Percentiles rank a stretch among this genome's conserved stretches.
Evolutionary conservation across 2,797 vertebrate genomes (phyloP).

Genomic region (Danio kyathit): DNA sequence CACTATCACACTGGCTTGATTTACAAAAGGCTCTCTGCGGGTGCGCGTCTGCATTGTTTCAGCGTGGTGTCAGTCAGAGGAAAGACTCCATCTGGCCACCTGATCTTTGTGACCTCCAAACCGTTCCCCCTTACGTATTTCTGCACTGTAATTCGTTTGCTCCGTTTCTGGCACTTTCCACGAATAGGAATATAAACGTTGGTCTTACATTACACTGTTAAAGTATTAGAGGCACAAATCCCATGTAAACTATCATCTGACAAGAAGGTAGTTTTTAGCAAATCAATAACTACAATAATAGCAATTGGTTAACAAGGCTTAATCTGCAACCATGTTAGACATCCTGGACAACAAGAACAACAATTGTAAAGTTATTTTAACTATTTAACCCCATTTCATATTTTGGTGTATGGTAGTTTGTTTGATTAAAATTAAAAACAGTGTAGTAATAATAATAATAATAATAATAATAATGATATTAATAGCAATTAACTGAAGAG

Average conservation of each 20-base stretch:
- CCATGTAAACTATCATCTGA: conserved; percentile 20
- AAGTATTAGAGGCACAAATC: conserved; percentile 34
- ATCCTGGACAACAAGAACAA: not conserved
- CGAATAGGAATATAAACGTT: not conserved
- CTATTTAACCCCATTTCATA: too few species aligned
- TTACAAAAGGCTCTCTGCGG: conserved; percentile 27
- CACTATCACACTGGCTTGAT: conserved; percentile 21
- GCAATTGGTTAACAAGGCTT: not conserved
- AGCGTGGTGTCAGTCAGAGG: conserved; percentile 16
- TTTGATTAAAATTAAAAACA: too few species aligned
- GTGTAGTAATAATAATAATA: not conserved
- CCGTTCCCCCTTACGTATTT: conserved; percentile 15
- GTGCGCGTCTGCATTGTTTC: conserved; percentile 1
- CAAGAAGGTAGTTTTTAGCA: not conserved
- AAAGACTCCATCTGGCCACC: conserved; percentile 26
- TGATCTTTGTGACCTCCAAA: conserved; percentile 17
- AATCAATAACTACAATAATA: not conserved
- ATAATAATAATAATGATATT: not conserved
- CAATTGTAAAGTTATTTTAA: too few species aligned
- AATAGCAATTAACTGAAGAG: too few species aligned
- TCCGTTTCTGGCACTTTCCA: not conserved
- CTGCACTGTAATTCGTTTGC: conserved; percentile 13
- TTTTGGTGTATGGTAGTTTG: too few species aligned
- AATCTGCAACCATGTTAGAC: not conserved
- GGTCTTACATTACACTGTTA: not conserved